A percentile compares a stretch with the other conserved stretches of the same genome.
phyloP scores from a whole-genome alignment of 1,140 invertebrate species.

The Mactra quadrangularis region DNA sequence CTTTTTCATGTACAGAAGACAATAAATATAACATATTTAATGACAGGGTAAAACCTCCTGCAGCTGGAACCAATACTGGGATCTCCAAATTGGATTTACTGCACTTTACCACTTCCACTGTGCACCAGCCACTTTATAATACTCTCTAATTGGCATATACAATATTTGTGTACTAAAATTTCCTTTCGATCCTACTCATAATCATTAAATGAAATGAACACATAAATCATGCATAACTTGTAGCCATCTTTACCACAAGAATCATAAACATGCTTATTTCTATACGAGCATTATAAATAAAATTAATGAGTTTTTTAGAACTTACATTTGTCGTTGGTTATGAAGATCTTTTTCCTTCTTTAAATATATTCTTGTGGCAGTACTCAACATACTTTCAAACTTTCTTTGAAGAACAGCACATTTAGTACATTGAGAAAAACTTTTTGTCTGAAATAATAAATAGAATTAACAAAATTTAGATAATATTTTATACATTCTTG shows the following conservation, averaged over 20 bases:
- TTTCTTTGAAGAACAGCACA: conserved; percentile 9
- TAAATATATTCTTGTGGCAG: not conserved
- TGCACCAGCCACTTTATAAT: not conserved
- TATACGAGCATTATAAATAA: no score
- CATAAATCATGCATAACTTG: not conserved
- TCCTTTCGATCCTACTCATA: not conserved
- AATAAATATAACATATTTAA: no score
- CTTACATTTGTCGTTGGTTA: conserved; percentile 20
- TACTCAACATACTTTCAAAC: not conserved
- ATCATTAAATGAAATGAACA: not conserved
- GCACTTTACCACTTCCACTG: not conserved
- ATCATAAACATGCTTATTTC: no score
- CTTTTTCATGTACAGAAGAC: not conserved
- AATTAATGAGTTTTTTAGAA: no score
- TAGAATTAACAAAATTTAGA: no score
- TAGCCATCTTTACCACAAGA: not conserved
- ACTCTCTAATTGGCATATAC: not conserved
- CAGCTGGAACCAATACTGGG: no score
- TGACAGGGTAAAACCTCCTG: no score
- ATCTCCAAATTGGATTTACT: no score
- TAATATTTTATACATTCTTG: no score
- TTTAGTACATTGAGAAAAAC: conserved; percentile 20
- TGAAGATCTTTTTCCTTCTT: conserved; percentile 15
- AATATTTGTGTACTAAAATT: not conserved
- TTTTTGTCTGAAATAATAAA: conserved; percentile 26